A percentile compares a stretch with the other conserved stretches of the same genome.
These are phyloP conservation scores for Temnothorax nylanderi DNA, from an alignment of 1,140 invertebrate species.

Conservation along the genomic window DNA sequence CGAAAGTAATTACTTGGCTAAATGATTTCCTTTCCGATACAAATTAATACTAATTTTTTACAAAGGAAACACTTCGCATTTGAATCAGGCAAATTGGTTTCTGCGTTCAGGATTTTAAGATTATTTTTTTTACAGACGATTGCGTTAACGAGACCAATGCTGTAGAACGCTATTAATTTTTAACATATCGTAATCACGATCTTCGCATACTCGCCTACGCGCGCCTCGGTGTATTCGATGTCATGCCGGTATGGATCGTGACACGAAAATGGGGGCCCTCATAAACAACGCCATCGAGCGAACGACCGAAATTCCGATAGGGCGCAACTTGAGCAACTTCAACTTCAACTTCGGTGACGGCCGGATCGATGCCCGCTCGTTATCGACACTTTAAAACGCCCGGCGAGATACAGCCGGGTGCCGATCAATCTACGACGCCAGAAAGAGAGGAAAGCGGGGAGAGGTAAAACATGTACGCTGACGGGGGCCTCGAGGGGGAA, in stretches of 20 bases:
- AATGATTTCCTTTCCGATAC: not conserved
- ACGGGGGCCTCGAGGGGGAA: not conserved
- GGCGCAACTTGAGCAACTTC: conserved; percentile 44
- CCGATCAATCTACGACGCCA: conserved; percentile 51
- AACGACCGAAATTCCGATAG: conserved; percentile 49
- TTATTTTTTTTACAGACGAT: not conserved
- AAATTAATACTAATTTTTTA: not conserved
- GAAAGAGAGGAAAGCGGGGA: not conserved
- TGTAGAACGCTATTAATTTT: conserved; percentile 15
- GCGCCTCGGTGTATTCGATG: not conserved
- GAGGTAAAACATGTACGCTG: conserved; percentile 46
- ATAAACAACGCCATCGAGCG: conserved; percentile 33
- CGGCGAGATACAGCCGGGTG: conserved; percentile 27
- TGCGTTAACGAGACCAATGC: not conserved
- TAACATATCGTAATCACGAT: not conserved
- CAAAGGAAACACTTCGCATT: not conserved
- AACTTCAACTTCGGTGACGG: conserved; percentile 31
- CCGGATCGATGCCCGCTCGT: conserved; percentile 52
- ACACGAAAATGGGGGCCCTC: conserved; percentile 4
- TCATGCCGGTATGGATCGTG: not conserved
- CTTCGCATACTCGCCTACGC: not conserved
- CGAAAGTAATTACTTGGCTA: not conserved
- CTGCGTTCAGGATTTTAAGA: not conserved
- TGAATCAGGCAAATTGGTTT: not conserved
- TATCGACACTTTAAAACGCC: conserved; percentile 61